Evolutionary conservation across 2,888 invertebrate species (phyloP).

Genomic region (Nectonema munidae): DNA sequence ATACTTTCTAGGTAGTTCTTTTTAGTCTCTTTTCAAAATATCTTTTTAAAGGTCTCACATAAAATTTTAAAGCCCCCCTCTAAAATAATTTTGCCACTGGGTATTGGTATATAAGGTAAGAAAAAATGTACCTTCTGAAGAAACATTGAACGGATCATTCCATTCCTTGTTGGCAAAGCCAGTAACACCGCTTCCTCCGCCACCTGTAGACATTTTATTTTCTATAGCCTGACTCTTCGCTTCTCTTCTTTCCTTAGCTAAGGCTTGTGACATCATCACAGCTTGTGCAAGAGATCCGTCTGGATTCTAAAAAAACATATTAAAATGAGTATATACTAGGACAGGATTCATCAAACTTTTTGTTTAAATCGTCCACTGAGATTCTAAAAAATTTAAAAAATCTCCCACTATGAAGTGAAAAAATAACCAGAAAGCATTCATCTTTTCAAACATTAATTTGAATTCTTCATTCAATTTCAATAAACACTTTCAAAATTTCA

Average conservation of each 20-base stretch:
- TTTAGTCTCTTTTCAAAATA: too few species aligned
- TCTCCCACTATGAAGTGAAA: not conserved
- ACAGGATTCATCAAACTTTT: too few species aligned
- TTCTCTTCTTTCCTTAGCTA: conserved; percentile 80
- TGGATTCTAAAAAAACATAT: conserved; percentile 35
- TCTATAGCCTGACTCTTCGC: conserved; percentile 48
- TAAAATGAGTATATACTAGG: not conserved
- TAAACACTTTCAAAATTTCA: not conserved
- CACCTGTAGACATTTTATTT: conserved; percentile 41
- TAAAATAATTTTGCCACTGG: too few species aligned
- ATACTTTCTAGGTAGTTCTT: too few species aligned
- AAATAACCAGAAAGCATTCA: too few species aligned
- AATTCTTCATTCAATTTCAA: too few species aligned
- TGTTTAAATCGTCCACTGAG: too few species aligned
- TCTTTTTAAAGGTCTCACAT: too few species aligned
- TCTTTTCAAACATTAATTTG: too few species aligned
- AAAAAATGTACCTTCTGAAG: too few species aligned
- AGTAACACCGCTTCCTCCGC: conserved; percentile 26
- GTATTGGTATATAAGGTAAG: too few species aligned
- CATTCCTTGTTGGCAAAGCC: conserved; percentile 62
- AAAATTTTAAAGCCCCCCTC: too few species aligned
- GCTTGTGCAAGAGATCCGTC: conserved; percentile 93
- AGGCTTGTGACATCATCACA: conserved; percentile 94
- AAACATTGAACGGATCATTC: conserved; percentile 70
- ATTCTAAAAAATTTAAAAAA: conserved; percentile 8